Evolutionary conservation across 1,140 invertebrate genomes (phyloP).

Genomic region (Drosophila kohkoa): DNA sequence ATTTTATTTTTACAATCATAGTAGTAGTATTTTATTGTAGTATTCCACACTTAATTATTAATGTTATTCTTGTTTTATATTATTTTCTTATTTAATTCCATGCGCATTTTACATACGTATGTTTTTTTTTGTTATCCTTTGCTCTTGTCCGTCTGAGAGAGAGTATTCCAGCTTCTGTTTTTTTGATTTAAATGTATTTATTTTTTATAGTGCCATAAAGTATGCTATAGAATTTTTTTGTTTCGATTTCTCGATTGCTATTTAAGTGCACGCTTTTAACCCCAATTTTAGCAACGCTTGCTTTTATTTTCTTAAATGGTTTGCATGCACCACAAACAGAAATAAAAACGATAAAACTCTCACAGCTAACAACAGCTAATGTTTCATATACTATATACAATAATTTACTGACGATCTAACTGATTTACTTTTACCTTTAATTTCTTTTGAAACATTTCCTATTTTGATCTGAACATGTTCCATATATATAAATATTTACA

Average conservation of each 20-base stretch:
- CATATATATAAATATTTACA: conserved; percentile 82
- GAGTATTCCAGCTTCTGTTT: conserved; percentile 17
- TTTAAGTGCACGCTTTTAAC: conserved; percentile 83
- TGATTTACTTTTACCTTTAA: conserved; percentile 62
- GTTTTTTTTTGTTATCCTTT: not conserved
- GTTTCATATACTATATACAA: not conserved
- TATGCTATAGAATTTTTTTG: conserved; percentile 69
- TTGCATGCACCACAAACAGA: conserved; percentile 11
- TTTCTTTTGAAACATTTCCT: conserved; percentile 59
- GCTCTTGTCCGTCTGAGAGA: conserved; percentile 12
- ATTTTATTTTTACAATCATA: conserved; percentile 18
- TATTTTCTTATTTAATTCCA: conserved; percentile 74
- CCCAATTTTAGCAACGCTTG: conserved; percentile 66
- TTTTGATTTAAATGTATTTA: conserved; percentile 33
- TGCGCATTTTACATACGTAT: conserved; percentile 33
- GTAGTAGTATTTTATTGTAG: not conserved
- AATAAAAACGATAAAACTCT: not conserved
- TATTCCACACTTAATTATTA: conserved; percentile 8
- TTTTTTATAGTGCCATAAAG: conserved; percentile 66
- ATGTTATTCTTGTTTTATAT: not conserved
- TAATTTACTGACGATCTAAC: conserved; percentile 3
- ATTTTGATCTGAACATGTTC: conserved; percentile 43
- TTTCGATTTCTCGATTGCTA: conserved; percentile 65
- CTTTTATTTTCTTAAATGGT: conserved; percentile 14
- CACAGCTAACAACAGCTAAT: conserved; percentile 16